Base-by-base conservation (phyloP, 2,113 vertebrate species). In the Chauna torquata region DNA sequence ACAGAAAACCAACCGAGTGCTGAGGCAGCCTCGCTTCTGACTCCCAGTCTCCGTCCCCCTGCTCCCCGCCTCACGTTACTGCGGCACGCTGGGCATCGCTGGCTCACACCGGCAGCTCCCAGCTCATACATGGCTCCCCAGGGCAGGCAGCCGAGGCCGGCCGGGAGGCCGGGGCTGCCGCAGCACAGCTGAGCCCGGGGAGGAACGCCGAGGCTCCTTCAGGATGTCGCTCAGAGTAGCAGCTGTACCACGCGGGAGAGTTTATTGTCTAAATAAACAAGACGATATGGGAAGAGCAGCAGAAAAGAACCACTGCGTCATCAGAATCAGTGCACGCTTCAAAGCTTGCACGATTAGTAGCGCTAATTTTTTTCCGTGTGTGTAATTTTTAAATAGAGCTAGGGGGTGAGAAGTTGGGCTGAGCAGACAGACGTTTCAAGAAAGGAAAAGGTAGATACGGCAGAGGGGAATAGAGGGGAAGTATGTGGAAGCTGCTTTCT, bases 201-300 rank as follows among this genome's bases (percentile, higher is more conserved):
- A 90, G 42, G 20, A 10, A 1, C 25, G 82, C 87, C 74, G 72
- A 90, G 47, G 61, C 36, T 69, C 68, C 18, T 22, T 90, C 78
- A 78, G 88, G 90, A 90, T 65, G 82, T 76, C 90, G 36, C 82
- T 87, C 50, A 75, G 84, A 69, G 59, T 6, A 81, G 74, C 78
- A 87, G 90, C 87, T 55, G 68, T 12, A 70, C 14, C 42, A 42
- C 7, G 50, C 2, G 25, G 88, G 78, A 44, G 69, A 82, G 78
- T 65, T 71, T 71, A 30, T 91, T 58, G 50, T 75, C 82, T 85
- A 72, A 90, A 93, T 71, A 94, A 96, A 92, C 88, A 91, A 75
- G 58, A 70, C 12, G n/a, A 55, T 71, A 42, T 8, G 32, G 58
- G 72, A 80, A 64, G 75, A 47, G 72, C 66, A 88, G 78, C 88